phyloP scores from a whole-genome alignment of 2,113 vertebrate species.

The Zosterops hypoxanthus region DNA sequence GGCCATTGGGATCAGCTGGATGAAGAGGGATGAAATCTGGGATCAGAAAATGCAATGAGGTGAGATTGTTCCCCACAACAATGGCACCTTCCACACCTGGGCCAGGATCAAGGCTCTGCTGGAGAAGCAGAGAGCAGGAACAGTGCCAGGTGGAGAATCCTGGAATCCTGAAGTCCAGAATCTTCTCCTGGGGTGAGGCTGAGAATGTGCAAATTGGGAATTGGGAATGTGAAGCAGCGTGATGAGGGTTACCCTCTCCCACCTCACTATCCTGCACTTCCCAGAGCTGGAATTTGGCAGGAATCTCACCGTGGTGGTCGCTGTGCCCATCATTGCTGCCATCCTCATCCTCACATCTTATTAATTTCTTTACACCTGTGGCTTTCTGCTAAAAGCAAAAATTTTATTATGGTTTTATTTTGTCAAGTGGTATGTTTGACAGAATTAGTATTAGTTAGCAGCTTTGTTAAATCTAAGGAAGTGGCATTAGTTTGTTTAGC shows the following conservation, averaged over 20 bases:
- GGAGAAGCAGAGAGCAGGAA: background rate
- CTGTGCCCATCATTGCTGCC: background rate
- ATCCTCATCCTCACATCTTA: background rate
- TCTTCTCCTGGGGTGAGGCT: background rate
- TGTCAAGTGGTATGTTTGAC: no score
- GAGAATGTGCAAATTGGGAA: background rate
- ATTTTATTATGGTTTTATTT: no score
- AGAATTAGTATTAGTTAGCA: no score
- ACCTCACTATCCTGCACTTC: background rate
- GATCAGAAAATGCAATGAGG: background rate
- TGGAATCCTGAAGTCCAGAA: background rate
- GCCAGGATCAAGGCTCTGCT: background rate
- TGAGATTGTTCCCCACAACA: background rate
- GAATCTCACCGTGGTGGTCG: background rate
- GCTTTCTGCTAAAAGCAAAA: no score
- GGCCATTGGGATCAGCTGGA: background rate
- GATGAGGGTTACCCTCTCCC: background rate
- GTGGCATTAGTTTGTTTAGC: no score
- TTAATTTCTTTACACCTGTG: no score
- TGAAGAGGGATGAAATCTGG: background rate
- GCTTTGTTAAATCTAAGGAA: no score
- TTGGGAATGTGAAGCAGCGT: background rate
- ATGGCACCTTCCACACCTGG: background rate
- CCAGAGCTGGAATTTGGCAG: background rate
- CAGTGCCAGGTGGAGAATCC: background rate